These are phyloP conservation scores for Thymallus thymallus DNA, from an alignment of 2,113 vertebrate species.

Conservation along the genomic window DNA sequence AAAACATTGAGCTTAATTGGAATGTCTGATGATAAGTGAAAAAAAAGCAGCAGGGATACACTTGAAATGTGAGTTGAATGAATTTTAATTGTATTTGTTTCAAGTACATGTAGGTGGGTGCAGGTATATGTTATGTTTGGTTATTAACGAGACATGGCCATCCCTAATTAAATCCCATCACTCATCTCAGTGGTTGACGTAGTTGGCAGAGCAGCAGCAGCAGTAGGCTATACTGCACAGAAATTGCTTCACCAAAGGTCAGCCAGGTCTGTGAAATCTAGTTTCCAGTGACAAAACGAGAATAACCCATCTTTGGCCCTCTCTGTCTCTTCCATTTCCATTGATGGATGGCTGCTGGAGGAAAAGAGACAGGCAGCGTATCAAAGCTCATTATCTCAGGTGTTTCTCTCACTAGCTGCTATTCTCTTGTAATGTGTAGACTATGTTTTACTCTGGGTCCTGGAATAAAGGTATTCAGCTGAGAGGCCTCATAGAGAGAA, in stretches of 20 bases:
- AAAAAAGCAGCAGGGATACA: background rate
- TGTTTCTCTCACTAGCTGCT: conserved; percentile 42
- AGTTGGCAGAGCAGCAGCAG: background rate
- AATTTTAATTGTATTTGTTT: background rate
- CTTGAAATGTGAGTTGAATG: background rate
- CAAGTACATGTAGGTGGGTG: background rate
- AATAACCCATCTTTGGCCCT: conserved; percentile 35
- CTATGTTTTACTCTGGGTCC: conserved; percentile 50
- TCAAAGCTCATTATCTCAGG: conserved; percentile 64
- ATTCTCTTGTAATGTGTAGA: conserved; percentile 54
- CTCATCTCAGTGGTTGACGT: background rate
- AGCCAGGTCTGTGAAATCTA: conserved; percentile 35
- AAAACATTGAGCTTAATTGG: background rate
- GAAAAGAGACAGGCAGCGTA: conserved; percentile 44
- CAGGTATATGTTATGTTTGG: background rate
- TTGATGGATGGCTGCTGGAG: conserved; percentile 58
- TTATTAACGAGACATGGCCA: background rate
- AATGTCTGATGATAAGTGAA: background rate
- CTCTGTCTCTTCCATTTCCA: conserved; percentile 46
- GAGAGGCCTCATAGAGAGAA: conserved; percentile 4
- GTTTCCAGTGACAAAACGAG: conserved; percentile 33
- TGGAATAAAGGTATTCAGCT: conserved; percentile 47
- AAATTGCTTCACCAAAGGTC: conserved; percentile 40
- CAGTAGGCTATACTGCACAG: background rate
- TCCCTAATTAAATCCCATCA: background rate